phyloP scores from a whole-genome alignment of 1,140 invertebrate genomes.

The Nasonia giraulti region DNA sequence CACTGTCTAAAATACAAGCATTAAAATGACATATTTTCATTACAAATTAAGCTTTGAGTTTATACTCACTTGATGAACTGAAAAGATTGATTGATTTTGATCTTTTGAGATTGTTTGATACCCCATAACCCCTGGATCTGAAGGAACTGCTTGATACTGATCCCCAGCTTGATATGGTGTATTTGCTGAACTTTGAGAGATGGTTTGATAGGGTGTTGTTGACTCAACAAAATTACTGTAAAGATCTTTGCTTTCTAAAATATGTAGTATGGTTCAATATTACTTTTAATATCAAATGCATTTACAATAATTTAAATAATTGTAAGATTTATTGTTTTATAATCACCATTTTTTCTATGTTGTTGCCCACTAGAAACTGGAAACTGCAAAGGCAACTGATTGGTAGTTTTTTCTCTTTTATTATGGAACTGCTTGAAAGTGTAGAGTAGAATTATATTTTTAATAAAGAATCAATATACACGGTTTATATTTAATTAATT shows the following conservation, averaged over 20 bases:
- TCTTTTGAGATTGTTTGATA: neutral
- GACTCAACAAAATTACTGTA: neutral
- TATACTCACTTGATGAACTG: slow-evolving; percentile 45
- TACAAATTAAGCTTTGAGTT: neutral
- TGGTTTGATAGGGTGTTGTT: neutral
- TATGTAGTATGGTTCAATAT: slow-evolving; percentile 6
- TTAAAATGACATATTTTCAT: slow-evolving; percentile 23
- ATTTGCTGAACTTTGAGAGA: neutral
- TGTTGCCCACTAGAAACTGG: slow-evolving; percentile 95
- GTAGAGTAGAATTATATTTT: slow-evolving; percentile 70
- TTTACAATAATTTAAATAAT: neutral
- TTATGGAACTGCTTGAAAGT: slow-evolving; percentile 90
- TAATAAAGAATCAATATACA: slow-evolving; percentile 18
- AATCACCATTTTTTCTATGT: slow-evolving; percentile 84
- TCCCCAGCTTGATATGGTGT: too few species aligned
- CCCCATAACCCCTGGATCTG: neutral
- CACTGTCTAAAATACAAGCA: slow-evolving; percentile 71
- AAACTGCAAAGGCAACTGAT: slow-evolving; percentile 87
- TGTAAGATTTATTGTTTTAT: neutral
- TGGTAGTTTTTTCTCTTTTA: slow-evolving; percentile 83
- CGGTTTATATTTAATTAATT: neutral
- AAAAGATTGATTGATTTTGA: slow-evolving; percentile 40
- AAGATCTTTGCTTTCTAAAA: slow-evolving; percentile 72
- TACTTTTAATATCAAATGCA: neutral
- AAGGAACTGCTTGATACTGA: neutral